Percentiles rank a stretch among this genome's conserved stretches.
phyloP scores from a whole-genome alignment of 92 coral and sea anemone genomes.

The Porites lobata region DNA sequence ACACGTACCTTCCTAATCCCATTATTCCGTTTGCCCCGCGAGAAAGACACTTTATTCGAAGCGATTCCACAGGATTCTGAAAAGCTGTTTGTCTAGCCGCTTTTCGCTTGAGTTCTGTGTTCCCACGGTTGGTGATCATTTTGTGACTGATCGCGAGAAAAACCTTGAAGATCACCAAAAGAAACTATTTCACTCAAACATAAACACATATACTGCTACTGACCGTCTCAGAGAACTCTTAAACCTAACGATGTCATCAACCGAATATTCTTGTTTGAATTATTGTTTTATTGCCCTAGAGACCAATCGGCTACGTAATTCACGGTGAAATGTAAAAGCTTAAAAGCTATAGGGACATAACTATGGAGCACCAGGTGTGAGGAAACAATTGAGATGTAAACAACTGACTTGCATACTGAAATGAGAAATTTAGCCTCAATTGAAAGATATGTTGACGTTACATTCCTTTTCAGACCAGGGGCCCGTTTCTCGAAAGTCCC shows the following conservation, averaged over 20 bases:
- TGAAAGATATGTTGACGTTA: too few species aligned
- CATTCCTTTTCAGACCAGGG: too few species aligned
- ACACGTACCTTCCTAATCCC: slow-evolving; percentile 89
- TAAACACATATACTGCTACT: not conserved
- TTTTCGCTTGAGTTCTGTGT: slow-evolving; percentile 81
- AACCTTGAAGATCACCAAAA: not conserved
- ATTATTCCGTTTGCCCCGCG: slow-evolving; percentile 91
- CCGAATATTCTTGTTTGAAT: not conserved
- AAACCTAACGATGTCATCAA: not conserved
- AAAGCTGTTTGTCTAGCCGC: slow-evolving; percentile 54
- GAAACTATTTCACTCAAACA: not conserved
- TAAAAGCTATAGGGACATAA: not conserved
- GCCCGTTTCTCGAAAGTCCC: too few species aligned
- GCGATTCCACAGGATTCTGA: slow-evolving; percentile 74
- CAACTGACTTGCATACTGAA: not conserved
- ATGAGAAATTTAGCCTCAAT: not conserved
- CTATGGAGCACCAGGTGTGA: slow-evolving; percentile 23
- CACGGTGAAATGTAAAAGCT: not conserved
- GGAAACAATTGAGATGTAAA: not conserved
- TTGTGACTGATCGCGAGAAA: too few species aligned
- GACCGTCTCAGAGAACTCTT: not conserved
- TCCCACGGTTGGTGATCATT: slow-evolving; percentile 89
- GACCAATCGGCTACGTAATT: not conserved
- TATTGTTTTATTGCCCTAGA: not conserved
- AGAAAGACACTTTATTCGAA: slow-evolving; percentile 82